Base-by-base conservation (phyloP, 2,113 vertebrate species). In the Sitta europaea region DNA sequence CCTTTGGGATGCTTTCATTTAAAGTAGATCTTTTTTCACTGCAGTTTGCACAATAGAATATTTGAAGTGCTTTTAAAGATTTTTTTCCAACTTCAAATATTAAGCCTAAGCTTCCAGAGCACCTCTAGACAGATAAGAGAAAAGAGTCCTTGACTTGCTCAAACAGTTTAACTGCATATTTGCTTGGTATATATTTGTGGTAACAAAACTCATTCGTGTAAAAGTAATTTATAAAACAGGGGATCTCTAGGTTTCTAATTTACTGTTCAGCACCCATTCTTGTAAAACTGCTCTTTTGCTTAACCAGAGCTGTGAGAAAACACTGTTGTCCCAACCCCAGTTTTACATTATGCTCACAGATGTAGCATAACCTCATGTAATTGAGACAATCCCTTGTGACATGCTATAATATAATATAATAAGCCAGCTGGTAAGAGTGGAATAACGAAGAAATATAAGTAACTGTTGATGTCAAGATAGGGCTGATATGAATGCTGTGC, bases 361-460 rank as follows among this genome's bases (percentile, higher is more conserved):
- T 82, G 77, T 47, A 88, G 43, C n/a, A 86, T 76, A 94, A 90
- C 67, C 65, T 90, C 43, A 66, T 89, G 79, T 65, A 95, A 97
- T 42, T 21, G 85, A 95, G 87, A 94, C 18, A 48, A 38, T 86
- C 90, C 78, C 93, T 43, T 33, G 80, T 84, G 88, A 70, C 33
- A 65, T 68, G 53, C 58, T 77, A 45, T 43, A 83, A 48, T 83
- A 48, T 28, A 88, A 75, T 43, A 57, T 70, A 96, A 92, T 58
- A 76, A 29, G 38, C 83, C 88, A 97, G 70, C 61, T 96, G 94
- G 66, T 92, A 67, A 63, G 93, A 94, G 62, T 82, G 58, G 47
- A 88, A 78, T 87, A 91, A 91, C 71, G 84, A 92, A 94, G 91
- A 90, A 95, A 94, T 0, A 0, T 95, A 76, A 92, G 82, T 94